Evolutionary conservation across 2,797 vertebrate genomes (phyloP), one percentile per base, ranked within the genome.

Genomic region (Hydrolagus colliei): DNA sequence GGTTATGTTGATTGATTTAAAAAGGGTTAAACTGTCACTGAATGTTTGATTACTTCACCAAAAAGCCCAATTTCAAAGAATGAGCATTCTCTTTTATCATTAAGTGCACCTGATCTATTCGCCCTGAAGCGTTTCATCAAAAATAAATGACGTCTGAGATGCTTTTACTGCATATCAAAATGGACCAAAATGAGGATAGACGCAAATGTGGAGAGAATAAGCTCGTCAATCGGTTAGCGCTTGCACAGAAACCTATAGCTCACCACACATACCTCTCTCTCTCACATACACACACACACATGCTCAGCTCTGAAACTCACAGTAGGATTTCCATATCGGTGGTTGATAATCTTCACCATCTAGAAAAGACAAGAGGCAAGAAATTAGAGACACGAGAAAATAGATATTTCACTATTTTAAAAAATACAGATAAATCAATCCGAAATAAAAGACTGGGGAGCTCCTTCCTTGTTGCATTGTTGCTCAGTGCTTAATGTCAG

Each of bases 271-370:
- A 67, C 18, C 11, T 77, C 61, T 77, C 27, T 27, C 27, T 27
- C 27, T 27, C 27, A 0, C 27, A 27, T 1, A 27, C 27, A 27
- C 75, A 77, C 9, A 20, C 65, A n/a, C 75, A 77, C 9, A 9
- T 32, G 13, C 12, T 65, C 65, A 52, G 86, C 87, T 86, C 14
- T 84, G 63, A 65, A 94, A 99, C 98, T 99, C 91, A 99, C 98
- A 92, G 93, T 99, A 99, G 35, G 97, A 99, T 94, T 99, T 99
- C 97, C 98, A 99, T 96, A 99, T 97, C 72, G 98, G 97, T 85
- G 97, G 97, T 87, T 99, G 98, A 91, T 97, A 98, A 90, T 99
- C 97, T 93, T 99, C 97, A 88, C 96, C 96, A 95, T 99, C 97
- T 99, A 93, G 87, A 93, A 96, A 71, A 88, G 59, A 90, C 88